Conservation (phyloP, 2,797 vertebrate species). For the Sphaeramia orbicularis region DNA sequence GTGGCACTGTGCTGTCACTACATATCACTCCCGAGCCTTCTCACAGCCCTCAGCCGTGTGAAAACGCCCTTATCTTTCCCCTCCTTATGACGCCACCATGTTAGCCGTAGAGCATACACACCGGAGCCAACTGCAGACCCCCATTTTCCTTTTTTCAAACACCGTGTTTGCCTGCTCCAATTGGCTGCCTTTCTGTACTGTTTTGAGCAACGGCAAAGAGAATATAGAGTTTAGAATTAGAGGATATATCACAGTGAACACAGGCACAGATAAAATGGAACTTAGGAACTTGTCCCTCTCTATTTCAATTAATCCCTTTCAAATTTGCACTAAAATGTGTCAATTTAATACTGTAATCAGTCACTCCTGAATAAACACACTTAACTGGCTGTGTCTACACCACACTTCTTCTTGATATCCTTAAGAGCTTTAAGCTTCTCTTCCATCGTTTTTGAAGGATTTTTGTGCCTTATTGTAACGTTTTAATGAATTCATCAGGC, state of each 20-base stretch:
- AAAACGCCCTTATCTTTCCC: constrained; percentile 77
- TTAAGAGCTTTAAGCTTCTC: constrained; percentile 22
- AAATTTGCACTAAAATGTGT: constrained; percentile 35
- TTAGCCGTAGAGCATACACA: constrained; percentile 67
- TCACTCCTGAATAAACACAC: constrained; percentile 32
- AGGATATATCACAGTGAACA: constrained; percentile 10
- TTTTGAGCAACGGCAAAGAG: constrained; percentile 32
- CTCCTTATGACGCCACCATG: constrained; percentile 61
- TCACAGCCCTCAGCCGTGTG: constrained; percentile 75
- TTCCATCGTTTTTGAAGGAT: constrained; percentile 22
- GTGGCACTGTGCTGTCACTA: constrained; percentile 84
- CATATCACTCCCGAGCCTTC: constrained; percentile 85
- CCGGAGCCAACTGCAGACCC: constrained; percentile 46
- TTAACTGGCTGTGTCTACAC: constrained; percentile 28
- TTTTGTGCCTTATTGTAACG: constrained; percentile 3
- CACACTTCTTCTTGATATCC: constrained; percentile 25
- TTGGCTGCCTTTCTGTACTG: constrained; percentile 26
- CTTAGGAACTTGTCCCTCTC: constrained; percentile 6
- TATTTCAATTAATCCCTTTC: constrained; percentile 32
- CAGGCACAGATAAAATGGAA: constrained; percentile 22
- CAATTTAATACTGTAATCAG: constrained; percentile 22
- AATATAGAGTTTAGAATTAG: constrained; percentile 25
- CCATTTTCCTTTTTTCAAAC: constrained; percentile 11
- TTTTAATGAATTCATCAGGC: constrained; percentile 21
- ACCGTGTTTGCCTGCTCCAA: constrained; percentile 37